Conservation (phyloP, 2,888 invertebrate species). For the Allolobophora icterica region DNA sequence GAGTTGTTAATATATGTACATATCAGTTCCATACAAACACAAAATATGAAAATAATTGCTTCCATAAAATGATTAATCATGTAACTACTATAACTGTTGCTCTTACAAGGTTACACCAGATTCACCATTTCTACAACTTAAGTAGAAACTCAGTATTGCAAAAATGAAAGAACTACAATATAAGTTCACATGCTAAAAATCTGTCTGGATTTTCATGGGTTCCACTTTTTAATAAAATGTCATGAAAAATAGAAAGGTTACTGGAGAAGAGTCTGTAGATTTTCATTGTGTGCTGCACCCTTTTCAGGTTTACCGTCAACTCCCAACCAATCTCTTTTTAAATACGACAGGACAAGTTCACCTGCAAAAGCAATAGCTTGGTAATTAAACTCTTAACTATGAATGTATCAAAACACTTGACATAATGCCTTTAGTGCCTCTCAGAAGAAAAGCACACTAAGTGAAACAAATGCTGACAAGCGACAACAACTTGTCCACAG, state of each 20-base stretch:
- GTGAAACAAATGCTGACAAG: background rate
- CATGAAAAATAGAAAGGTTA: constrained; percentile 34
- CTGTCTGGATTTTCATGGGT: background rate
- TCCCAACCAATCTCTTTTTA: constrained; percentile 75
- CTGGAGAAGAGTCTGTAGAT: constrained; percentile 73
- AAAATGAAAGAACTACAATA: background rate
- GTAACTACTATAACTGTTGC: too few relatives aligned
- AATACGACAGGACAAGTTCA: constrained; percentile 69
- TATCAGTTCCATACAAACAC: too few relatives aligned
- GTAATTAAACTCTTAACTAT: background rate
- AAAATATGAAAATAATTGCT: background rate
- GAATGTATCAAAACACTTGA: background rate
- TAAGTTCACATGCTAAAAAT: background rate
- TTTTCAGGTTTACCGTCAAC: constrained; percentile 73
- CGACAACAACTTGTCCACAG: background rate
- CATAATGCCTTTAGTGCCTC: background rate
- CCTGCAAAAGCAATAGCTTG: constrained; percentile 54
- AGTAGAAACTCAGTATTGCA: background rate
- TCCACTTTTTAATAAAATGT: background rate
- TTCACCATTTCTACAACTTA: background rate
- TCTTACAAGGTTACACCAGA: background rate
- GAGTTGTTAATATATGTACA: background rate
- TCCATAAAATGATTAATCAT: background rate
- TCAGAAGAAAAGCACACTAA: background rate
- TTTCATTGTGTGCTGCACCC: constrained; percentile 73